Evolutionary conservation across 2,113 vertebrate genomes (phyloP).

Genomic region (Chrysemys picta): DNA sequence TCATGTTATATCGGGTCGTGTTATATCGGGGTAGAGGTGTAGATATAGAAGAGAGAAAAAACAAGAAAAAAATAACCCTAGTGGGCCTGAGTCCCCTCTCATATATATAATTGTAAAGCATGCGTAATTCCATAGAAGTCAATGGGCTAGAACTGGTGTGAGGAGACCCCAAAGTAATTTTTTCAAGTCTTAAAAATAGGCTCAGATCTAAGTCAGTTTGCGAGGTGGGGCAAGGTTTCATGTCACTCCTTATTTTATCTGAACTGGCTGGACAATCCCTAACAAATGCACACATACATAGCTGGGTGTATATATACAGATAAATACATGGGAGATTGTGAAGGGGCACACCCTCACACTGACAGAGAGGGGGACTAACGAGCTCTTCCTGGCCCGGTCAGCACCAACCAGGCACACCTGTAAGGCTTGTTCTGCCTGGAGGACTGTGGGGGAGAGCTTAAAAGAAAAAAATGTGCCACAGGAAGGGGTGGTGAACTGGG

Average conservation of each 20-base stretch:
- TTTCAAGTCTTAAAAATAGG: background rate
- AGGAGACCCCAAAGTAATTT: background rate
- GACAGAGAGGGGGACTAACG: background rate
- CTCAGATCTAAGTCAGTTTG: background rate
- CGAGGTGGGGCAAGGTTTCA: background rate
- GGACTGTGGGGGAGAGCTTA: background rate
- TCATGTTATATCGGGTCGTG: too few relatives aligned
- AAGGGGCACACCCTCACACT: background rate
- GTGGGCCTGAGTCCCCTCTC: background rate
- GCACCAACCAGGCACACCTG: background rate
- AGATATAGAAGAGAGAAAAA: too few relatives aligned
- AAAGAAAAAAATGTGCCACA: background rate
- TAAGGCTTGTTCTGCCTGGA: background rate
- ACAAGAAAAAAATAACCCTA: fast-evolving
- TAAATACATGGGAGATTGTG: background rate
- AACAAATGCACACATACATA: background rate
- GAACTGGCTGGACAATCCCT: background rate
- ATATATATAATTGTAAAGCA: background rate
- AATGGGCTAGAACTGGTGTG: background rate
- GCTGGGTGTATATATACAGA: background rate
- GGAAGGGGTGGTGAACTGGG: background rate
- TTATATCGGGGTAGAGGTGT: too few relatives aligned
- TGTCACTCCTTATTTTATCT: fast-evolving
- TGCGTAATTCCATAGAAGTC: background rate
- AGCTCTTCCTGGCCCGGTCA: background rate